Evolutionary conservation across 2,113 vertebrate species (phyloP), one percentile per base, ranked within the genome.

Genomic region (Semicossyphus pulcher): DNA sequence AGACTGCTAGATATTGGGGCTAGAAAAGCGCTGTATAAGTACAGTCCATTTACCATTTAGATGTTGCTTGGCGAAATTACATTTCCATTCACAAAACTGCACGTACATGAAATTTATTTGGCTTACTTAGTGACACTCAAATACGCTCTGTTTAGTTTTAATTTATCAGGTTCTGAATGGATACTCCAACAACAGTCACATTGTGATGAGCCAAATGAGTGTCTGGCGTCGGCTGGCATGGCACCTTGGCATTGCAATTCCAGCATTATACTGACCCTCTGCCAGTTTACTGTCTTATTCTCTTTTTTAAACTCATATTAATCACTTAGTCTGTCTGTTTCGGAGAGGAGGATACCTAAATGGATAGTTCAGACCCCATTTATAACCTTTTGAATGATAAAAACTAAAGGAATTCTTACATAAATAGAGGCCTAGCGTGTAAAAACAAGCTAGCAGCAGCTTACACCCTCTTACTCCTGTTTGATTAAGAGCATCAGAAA

Each of bases 271-370:
- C 21, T 21, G 26, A 44, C 1, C 26, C 14, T 31, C n/a, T 36
- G 52, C 16, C 53, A 42, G 61, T 16, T 58, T 21, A 42, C 36
- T 42, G 52, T n/a, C n/a, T n/a, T n/a, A n/a, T n/a, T n/a, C n/a
- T n/a, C n/a, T n/a, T n/a, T n/a, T n/a, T n/a, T n/a, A n/a, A n/a
- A n/a, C n/a, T n/a, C n/a, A n/a, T n/a, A n/a, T n/a, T n/a, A n/a
- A n/a, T n/a, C n/a, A n/a, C n/a, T n/a, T n/a, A n/a, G n/a, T n/a
- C n/a, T n/a, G n/a, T n/a, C n/a, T n/a, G n/a, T n/a, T n/a, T n/a
- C n/a, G n/a, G n/a, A n/a, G n/a, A n/a, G n/a, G n/a, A n/a, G n/a
- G n/a, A n/a, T n/a, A n/a, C n/a, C n/a, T n/a, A n/a, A n/a, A n/a
- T n/a, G n/a, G n/a, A n/a, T n/a, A n/a, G n/a, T n/a, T n/a, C n/a